Base-by-base conservation (phyloP, 2,113 vertebrate genomes). In the Hiodon tergisus region DNA sequence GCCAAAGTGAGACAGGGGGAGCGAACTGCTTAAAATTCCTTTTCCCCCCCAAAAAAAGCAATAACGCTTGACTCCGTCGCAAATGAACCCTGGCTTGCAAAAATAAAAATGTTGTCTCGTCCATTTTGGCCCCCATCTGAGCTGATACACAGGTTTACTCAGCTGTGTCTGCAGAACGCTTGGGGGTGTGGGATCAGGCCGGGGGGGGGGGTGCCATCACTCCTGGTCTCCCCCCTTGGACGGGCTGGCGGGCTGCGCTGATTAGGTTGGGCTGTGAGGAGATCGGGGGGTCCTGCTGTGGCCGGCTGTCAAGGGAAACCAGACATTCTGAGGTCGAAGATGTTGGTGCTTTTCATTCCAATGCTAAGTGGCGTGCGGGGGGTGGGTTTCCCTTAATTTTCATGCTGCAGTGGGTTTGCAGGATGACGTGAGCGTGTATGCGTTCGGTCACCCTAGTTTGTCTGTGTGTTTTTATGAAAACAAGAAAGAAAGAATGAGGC, bases 81-180 rank as follows among this genome's bases (percentile, higher is more conserved):
- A 71, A 71, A 71, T 71, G 52, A 59, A 59, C 53, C 5, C 69
- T 31, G n/a, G 6, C 54, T 71, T 71, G 69, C 54, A 58, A 71
- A 71, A 57, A 71, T 31, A 63, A 71, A 47, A 67, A 67, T 46
- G 65, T 7, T 47, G n/a, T 6, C 52, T 14, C 17, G 17, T 71
- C 6, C 4, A 17, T 6, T n/a, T 31, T n/a, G 17, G 9, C 17
- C 31, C 31, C 69, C 69, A 58, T 57, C 17, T 55, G 46, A 48
- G 31, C 10, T 46, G 31, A 63, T 63, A 3, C 61, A 13, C 8
- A 5, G 51, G 69, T 58, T 58, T 57, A 54, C 57, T 54, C 69
- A 71, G 69, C 69, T 47, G 54, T 71, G 69, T 58, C 54, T 71
- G 72, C 79, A 74, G 77, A 79, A 79, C 77, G 74, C 83, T 81